Evolutionary conservation across 2,113 vertebrate species (phyloP).

Genomic region (Sinocyclocheilus grahami): DNA sequence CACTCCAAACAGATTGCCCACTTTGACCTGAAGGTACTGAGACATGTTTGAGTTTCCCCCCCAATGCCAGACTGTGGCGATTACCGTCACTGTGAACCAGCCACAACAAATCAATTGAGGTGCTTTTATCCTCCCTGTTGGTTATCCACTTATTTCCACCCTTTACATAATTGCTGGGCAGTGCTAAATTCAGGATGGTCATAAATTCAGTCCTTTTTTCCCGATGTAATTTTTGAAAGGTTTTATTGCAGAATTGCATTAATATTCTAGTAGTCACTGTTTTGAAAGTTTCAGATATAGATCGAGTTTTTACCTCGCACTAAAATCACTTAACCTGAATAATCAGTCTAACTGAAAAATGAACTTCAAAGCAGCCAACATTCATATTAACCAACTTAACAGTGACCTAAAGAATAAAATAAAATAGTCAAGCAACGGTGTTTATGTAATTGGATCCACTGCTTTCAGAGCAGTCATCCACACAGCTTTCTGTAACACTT

Average conservation of each 20-base stretch:
- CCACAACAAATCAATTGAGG: constrained; percentile 40
- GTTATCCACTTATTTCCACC: not conserved
- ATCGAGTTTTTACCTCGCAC: not conserved
- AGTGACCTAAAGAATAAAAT: not conserved
- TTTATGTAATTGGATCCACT: constrained; percentile 31
- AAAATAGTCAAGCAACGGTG: not conserved
- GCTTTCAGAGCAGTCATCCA: constrained; percentile 4
- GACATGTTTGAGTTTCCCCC: not conserved
- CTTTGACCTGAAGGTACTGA: constrained; percentile 94
- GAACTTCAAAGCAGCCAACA: not conserved
- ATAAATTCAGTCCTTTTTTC: not conserved
- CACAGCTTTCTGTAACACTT: not conserved
- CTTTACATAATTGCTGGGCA: not conserved
- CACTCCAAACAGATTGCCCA: constrained; percentile 94
- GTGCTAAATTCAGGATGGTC: not conserved
- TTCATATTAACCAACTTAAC: not conserved
- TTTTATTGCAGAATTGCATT: not conserved
- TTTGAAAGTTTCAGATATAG: not conserved
- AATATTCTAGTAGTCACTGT: not conserved
- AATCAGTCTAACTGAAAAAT: not conserved
- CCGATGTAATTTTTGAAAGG: not conserved
- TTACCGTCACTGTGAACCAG: not conserved
- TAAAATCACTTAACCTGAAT: not conserved
- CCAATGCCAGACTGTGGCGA: not conserved
- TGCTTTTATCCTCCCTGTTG: constrained; percentile 41